These are phyloP conservation scores for Orthonyx spaldingii DNA, from an alignment of 2,113 vertebrate genomes.

Conservation along the genomic window DNA sequence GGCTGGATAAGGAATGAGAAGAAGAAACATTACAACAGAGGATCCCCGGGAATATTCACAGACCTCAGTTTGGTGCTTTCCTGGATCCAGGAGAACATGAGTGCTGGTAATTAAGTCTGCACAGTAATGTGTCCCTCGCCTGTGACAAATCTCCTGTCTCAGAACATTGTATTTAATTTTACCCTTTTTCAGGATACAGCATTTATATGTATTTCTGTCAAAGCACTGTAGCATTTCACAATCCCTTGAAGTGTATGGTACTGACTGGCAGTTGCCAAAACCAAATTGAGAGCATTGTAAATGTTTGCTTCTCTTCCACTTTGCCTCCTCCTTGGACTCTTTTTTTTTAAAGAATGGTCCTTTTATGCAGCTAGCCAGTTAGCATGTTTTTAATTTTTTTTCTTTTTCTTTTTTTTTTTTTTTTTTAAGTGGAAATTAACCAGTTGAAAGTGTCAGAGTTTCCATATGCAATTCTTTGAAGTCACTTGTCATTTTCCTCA, in stretches of 20 bases:
- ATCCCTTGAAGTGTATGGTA: background rate
- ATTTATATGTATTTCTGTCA: background rate
- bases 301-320: background rate
- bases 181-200: background rate
- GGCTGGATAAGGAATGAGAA: conserved; percentile 76
- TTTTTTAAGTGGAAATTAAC: background rate
- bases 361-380: background rate
- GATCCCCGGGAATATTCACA: conserved; percentile 85
- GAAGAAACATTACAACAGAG: conserved; percentile 62
- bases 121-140: background rate
- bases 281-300: background rate
- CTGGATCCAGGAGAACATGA: conserved; percentile 76
- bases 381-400: background rate
- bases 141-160: background rate
- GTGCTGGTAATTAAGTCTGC: conserved; percentile 39
- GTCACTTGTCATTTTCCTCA: background rate
- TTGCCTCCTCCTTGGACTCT: background rate
- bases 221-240: background rate
- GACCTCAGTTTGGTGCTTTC: conserved; percentile 75
- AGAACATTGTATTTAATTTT: background rate
- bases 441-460: background rate
- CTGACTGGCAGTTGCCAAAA: background rate
- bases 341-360: background rate
- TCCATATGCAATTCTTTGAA: background rate
- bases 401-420: background rate